Percentiles rank a stretch among this genome's conserved stretches.
Conservation (phyloP, 92 coral and sea anemone genomes). For the Scolanthus callimorphus region DNA sequence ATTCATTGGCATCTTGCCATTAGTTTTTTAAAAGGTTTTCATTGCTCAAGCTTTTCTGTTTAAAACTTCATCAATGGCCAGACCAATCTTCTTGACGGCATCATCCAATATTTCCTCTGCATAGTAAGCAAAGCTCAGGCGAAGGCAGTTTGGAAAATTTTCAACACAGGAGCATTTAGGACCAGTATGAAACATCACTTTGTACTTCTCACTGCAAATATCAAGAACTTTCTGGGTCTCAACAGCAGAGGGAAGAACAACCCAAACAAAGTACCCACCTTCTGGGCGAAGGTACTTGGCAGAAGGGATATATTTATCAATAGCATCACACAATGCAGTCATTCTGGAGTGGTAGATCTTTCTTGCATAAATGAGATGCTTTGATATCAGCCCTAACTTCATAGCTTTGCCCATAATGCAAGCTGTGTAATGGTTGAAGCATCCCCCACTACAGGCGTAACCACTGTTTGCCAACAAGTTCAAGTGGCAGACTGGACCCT, state of each 20-base stretch:
- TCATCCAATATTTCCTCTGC: slow-evolving; percentile 46
- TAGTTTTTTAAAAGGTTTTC: too few relatives aligned
- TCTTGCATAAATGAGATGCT: slow-evolving; percentile 39
- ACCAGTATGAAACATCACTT: slow-evolving; percentile 61
- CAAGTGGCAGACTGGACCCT: slow-evolving; percentile 57
- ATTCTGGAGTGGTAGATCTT: slow-evolving; percentile 48
- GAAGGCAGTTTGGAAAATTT: slow-evolving; percentile 68
- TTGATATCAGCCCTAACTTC: slow-evolving; percentile 63
- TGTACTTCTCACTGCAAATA: slow-evolving; percentile 57
- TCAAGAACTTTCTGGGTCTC: slow-evolving; percentile 50
- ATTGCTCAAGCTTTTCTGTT: too few relatives aligned
- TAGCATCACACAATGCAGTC: slow-evolving; percentile 72
- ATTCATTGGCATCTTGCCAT: too few relatives aligned
- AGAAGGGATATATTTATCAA: slow-evolving; percentile 65
- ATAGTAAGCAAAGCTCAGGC: slow-evolving; percentile 61
- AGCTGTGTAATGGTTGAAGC: slow-evolving; percentile 85
- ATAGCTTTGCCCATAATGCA: slow-evolving; percentile 77
- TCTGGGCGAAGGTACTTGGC: slow-evolving; percentile 58
- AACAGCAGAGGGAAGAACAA: slow-evolving; percentile 50
- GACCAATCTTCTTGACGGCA: slow-evolving; percentile 50
- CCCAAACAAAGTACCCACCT: slow-evolving; percentile 94
- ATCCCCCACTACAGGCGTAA: slow-evolving; percentile 70
- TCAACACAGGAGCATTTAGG: slow-evolving; percentile 60
- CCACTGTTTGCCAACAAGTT: slow-evolving; percentile 27
- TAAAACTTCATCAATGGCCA: too few relatives aligned